Evolutionary conservation across 2,113 vertebrate genomes (phyloP).

Genomic region (Pterocles gutturalis): DNA sequence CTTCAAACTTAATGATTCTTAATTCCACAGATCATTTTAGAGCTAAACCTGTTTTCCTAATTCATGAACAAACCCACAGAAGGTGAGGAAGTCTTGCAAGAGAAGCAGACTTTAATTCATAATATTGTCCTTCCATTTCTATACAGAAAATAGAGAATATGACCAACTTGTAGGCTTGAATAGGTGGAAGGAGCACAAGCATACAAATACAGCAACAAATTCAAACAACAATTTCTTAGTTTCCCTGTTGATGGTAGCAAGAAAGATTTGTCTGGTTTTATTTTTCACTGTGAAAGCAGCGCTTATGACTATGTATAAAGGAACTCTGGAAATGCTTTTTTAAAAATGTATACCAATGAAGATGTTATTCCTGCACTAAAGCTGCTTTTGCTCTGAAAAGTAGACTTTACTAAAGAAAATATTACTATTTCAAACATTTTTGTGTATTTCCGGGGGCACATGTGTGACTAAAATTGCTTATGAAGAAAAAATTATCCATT

Average conservation of each 20-base stretch:
- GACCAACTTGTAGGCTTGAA: neutral
- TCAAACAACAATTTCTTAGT: neutral
- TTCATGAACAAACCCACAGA: neutral
- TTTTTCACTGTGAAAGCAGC: neutral
- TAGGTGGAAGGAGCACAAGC: neutral
- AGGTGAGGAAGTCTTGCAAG: neutral
- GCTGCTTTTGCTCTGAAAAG: neutral
- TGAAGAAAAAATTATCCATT: neutral
- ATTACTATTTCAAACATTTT: neutral
- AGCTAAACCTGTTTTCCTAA: neutral
- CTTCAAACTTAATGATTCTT: neutral
- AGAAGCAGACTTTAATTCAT: neutral
- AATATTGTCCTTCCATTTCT: neutral
- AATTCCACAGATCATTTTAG: neutral
- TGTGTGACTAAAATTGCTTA: slow-evolving; percentile 19
- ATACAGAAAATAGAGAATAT: neutral
- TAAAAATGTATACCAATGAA: neutral
- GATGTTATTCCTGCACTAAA: neutral
- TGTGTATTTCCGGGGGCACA: neutral
- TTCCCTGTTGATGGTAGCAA: neutral
- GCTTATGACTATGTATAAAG: neutral
- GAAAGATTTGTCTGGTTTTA: neutral
- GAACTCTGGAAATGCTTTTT: neutral
- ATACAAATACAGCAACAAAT: neutral
- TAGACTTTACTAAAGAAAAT: neutral